A percentile compares a stretch with the other conserved stretches of the same genome.
Evolutionary conservation across 2,888 invertebrate species (phyloP).

Genomic region (Cabera pusaria): DNA sequence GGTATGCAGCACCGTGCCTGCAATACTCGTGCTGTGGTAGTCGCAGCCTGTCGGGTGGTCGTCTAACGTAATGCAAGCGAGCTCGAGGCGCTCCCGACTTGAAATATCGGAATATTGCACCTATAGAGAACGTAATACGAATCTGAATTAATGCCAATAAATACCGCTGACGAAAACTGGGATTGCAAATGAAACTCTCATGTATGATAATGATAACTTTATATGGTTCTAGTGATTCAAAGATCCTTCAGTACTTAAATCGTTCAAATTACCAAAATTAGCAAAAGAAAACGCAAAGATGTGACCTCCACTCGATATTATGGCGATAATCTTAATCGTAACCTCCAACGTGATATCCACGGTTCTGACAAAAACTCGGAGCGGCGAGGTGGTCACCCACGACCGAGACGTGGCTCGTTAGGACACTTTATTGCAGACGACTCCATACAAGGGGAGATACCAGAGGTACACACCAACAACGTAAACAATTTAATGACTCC

Average conservation of each 20-base stretch:
- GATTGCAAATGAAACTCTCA: too few species aligned
- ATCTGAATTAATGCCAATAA: constrained; percentile 30
- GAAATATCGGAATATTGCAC: constrained; percentile 65
- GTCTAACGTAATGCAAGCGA: constrained; percentile 64
- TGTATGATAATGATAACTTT: constrained; percentile 10
- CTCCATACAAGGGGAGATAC: constrained; percentile 57
- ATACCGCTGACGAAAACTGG: too few species aligned
- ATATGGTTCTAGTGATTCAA: constrained; percentile 21
- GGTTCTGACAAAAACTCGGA: constrained; percentile 51
- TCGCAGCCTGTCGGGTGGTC: constrained; percentile 64
- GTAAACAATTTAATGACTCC: constrained; percentile 57
- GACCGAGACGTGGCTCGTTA: constrained; percentile 61
- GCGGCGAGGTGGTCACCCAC: constrained; percentile 67
- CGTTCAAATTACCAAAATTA: constrained; percentile 28
- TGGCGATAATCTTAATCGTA: constrained; percentile 54
- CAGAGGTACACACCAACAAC: constrained; percentile 39
- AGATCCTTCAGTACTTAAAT: constrained; percentile 9
- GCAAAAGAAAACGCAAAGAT: constrained; percentile 43
- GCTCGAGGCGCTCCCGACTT: constrained; percentile 69
- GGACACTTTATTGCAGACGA: constrained; percentile 48
- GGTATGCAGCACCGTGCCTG: constrained; percentile 28
- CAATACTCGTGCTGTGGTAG: constrained; percentile 49
- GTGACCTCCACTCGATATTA: constrained; percentile 44
- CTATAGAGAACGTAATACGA: constrained; percentile 52
- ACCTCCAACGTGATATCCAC: constrained; percentile 62